These are phyloP conservation scores for Epicampocera succincta DNA, from an alignment of 2,888 invertebrate species.

Conservation along the genomic window DNA sequence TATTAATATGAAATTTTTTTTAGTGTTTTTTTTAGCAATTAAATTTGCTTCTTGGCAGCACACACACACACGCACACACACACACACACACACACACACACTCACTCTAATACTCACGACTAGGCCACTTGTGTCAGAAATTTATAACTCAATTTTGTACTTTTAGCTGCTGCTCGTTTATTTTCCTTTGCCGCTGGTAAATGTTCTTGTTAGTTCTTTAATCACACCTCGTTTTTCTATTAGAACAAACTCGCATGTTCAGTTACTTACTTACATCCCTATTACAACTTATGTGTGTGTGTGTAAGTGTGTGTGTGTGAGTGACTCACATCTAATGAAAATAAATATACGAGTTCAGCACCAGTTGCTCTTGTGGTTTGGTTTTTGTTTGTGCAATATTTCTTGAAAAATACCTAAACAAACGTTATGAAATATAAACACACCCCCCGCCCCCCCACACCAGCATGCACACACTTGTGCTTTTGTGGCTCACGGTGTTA, in stretches of 20 bases:
- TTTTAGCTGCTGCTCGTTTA: neutral
- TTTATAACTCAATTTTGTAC: neutral
- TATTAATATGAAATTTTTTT: no score
- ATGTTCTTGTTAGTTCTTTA: neutral
- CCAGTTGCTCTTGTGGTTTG: neutral
- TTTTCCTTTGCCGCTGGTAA: neutral
- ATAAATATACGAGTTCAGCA: slow-evolving; percentile 1
- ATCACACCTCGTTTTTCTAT: neutral
- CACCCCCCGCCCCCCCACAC: no score
- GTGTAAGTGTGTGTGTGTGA: neutral
- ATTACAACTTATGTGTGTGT: neutral
- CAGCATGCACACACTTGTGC: neutral
- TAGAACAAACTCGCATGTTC: neutral
- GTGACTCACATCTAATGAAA: neutral
- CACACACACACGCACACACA: no score
- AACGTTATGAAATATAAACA: neutral
- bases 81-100: no score
- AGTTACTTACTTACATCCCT: no score
- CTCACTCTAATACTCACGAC: no score
- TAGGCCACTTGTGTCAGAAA: no score
- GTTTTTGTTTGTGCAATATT: neutral
- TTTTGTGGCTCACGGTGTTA: no score
- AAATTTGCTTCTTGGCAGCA: no score
- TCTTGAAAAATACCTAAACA: slow-evolving; percentile 4
- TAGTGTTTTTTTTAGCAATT: no score